A percentile compares a stretch with the other conserved stretches of the same genome.
These are phyloP conservation scores for Phallusia fumigata DNA, from an alignment of 23 tunicate genomes.

Conservation along the genomic window DNA sequence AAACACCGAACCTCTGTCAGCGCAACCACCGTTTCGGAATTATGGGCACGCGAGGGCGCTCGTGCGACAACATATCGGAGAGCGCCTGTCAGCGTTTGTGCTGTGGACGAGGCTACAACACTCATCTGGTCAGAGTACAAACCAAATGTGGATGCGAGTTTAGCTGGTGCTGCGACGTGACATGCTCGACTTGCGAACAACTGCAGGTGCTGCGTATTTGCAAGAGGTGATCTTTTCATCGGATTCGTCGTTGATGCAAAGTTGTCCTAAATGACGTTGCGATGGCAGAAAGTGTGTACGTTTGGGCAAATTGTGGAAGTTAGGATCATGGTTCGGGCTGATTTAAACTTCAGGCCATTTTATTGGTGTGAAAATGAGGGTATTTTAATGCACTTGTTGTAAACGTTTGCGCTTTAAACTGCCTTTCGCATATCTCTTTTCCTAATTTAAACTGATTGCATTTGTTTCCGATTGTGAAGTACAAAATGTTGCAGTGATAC, in stretches of 20 bases:
- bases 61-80: conserved; percentile 33
- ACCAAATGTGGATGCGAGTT: conserved; percentile 8
- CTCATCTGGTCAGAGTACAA: background rate
- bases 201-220: background rate
- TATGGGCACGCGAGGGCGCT: conserved; percentile 39
- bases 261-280: background rate
- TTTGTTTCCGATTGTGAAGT: too few relatives aligned
- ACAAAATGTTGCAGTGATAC: too few relatives aligned
- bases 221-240: background rate
- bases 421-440: too few relatives aligned
- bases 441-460: too few relatives aligned
- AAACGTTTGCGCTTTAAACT: too few relatives aligned
- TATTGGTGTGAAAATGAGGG: too few relatives aligned
- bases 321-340: too few relatives aligned
- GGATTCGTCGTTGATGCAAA: background rate
- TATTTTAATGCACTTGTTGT: too few relatives aligned
- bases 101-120: conserved; percentile 36
- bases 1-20: conserved; percentile 44
- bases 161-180: conserved; percentile 9
- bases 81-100: conserved; percentile 44
- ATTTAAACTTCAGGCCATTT: too few relatives aligned
- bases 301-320: too few relatives aligned
- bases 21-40: conserved; percentile 16
- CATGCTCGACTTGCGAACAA: background rate
- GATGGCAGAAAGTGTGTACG: too few relatives aligned